Base-by-base conservation (phyloP, 2,888 invertebrate species). In the Pseudanteris insignis region DNA sequence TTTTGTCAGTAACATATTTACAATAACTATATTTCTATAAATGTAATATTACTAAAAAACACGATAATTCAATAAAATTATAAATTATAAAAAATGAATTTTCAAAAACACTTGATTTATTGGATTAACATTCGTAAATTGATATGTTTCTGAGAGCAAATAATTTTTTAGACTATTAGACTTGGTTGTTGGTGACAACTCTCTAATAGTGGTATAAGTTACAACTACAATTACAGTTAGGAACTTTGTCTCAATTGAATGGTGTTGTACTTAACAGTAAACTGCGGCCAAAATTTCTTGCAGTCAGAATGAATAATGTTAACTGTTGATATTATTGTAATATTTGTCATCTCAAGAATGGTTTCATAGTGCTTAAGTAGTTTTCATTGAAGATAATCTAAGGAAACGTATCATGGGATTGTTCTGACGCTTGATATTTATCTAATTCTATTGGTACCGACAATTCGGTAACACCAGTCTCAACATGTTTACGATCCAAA, bases 211-310 rank as follows among this genome's bases (percentile, higher is more conserved):
- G n/a, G n/a, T n/a, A n/a, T n/a, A n/a, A n/a, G n/a, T n/a, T n/a
- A n/a, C 50, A 18, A 34, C 30, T 15, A 26, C 47, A 48, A 44
- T 58, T 29, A 29, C 38, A 44, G 21, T 44, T 50, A 26, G 6
- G 9, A 32, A 48, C 33, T 60, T 60, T 26, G 24, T 47, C 15
- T 54, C 47, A 60, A 54, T 60, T 60, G 47, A 43, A 54, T 18
- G 24, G 26, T 47, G 43, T 33, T 47, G 47, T 41, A 26, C 26
- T 6, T 4, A 48, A 59, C 30, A 47, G 41, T 46, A 37, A 41
- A 43, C 36, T 41, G 26, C 9, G 30, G 30, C 24, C 47, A 34
- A 59, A 33, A 34, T 59, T 44, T 51, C 51, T 51, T 51, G 40
- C 14, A 9, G 15, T 11, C 8, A 8, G 13, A 34, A 33, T 34